Evolutionary conservation across 2,797 vertebrate genomes (phyloP), one percentile per base, ranked within the genome.

Genomic region (Pseudopleuronectes americanus): DNA sequence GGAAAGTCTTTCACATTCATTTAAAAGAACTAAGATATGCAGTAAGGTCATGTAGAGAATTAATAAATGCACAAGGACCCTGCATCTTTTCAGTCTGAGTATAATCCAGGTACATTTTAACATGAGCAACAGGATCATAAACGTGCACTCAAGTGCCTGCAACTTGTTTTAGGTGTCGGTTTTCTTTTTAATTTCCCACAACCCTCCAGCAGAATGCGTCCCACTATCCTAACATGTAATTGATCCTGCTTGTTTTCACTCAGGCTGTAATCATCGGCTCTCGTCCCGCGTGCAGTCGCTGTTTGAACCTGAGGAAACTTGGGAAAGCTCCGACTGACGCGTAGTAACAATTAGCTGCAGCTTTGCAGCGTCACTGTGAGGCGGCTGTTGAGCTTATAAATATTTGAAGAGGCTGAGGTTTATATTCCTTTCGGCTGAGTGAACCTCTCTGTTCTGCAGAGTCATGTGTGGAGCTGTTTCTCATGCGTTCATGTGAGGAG

Each of bases 301-400:
- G 53, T 41, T 60, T 57, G 66, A 67, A 73, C 66, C 52, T 74
- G 83, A 80, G 79, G 60, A 79, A 79, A 36, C 36, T 13, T 71
- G 78, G 75, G 69, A 85, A 74, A 57, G 45, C 70, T 71, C 16
- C 61, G 73, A 79, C 77, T 68, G 85, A 89, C 81, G 85, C 70
- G 75, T 62, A 82, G 80, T 73, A 85, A 85, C 79, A 87, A 89
- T 86, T 84, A 81, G 64, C 72, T 45, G 21, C 68, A 77, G 77
- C 72, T 74, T 71, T 67, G 23, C 64, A 22, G 73, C 82, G 81
- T 87, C 74, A 56, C 62, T 72, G 67, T 71, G 60, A 80, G n/a
- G 60, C 60, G 61, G 64, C 59, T 60, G 71, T 60, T 57, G 73
- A 71, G 71, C 55, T 80, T 59, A 74, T 77, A 72, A 83, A 87